Evolutionary conservation across 1,140 invertebrate genomes (phyloP).

Genomic region (Aphaenogaster ashmeadi): DNA sequence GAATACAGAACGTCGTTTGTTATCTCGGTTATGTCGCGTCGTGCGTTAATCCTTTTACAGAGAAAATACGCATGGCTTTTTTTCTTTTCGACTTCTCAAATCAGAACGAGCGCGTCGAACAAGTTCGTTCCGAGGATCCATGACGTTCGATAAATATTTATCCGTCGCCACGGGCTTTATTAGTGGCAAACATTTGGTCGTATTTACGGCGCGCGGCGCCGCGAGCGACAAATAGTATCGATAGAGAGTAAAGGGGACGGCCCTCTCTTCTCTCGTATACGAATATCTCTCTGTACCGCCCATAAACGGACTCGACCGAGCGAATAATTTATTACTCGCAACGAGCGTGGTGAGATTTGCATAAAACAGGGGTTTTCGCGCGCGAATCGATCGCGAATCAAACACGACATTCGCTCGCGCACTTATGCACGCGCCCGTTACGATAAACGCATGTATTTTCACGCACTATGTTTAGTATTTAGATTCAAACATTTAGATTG

Average conservation of each 20-base stretch:
- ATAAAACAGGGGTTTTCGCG: constrained; percentile 78
- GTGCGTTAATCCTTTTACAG: constrained; percentile 9
- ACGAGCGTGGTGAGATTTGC: constrained; percentile 77
- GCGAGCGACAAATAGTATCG: constrained; percentile 77
- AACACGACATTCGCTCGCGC: constrained; percentile 69
- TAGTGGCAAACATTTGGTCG: constrained; percentile 78
- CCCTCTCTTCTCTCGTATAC: constrained; percentile 52
- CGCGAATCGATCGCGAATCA: constrained; percentile 78
- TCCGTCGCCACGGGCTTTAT: constrained; percentile 73
- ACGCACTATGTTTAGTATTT: background rate
- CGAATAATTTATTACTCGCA: constrained; percentile 81
- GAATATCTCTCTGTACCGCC: constrained; percentile 60
- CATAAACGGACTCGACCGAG: constrained; percentile 74
- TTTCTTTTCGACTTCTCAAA: constrained; percentile 19
- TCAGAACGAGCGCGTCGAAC: constrained; percentile 40
- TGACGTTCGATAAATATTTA: constrained; percentile 76
- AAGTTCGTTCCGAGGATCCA: constrained; percentile 55
- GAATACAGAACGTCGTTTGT: background rate
- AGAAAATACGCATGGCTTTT: background rate
- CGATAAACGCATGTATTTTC: background rate
- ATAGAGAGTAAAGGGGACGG: constrained; percentile 21
- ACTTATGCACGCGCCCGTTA: constrained; percentile 5
- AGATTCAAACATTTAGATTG: background rate
- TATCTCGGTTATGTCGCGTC: background rate
- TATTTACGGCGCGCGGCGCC: constrained; percentile 78